phyloP scores from a whole-genome alignment of 2,888 invertebrate genomes.

The Brachyopa scutellaris region DNA sequence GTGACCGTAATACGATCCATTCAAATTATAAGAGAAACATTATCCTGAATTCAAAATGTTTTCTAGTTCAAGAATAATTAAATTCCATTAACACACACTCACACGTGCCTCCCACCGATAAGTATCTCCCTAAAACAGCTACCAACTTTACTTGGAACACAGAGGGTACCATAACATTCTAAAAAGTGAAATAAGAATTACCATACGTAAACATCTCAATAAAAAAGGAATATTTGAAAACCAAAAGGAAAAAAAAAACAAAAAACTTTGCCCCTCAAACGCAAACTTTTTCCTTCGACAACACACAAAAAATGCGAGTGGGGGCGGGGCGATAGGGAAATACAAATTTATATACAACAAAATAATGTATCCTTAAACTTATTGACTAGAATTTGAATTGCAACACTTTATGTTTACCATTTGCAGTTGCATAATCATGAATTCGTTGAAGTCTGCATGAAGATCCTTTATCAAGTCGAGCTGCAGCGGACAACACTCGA shows the following conservation, averaged over 20 bases:
- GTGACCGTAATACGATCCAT: too few relatives aligned
- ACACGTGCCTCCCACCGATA: background rate
- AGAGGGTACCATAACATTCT: too few relatives aligned
- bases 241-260: constrained; percentile 23
- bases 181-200: constrained; percentile 39
- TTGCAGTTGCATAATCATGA: constrained; percentile 95
- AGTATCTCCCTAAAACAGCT: constrained; percentile 8
- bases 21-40: background rate
- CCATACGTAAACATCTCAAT: constrained; percentile 57
- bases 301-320: constrained; percentile 9
- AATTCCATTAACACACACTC: constrained; percentile 17
- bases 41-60: background rate
- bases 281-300: constrained; percentile 30
- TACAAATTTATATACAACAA: background rate
- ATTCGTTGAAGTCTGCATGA: constrained; percentile 97
- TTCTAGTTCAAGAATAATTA: background rate
- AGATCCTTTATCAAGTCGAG: constrained; percentile 98
- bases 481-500: constrained; percentile 94
- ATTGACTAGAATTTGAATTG: constrained; percentile 70
- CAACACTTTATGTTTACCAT: constrained; percentile 75
- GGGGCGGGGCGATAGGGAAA: too few relatives aligned
- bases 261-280: constrained; percentile 38
- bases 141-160: constrained; percentile 36
- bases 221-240: constrained; percentile 33
- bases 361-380: constrained; percentile 30